Evolutionary conservation across 2,113 vertebrate genomes (phyloP), one percentile per base, ranked within the genome.

Genomic region (Pedionomus torquatus): DNA sequence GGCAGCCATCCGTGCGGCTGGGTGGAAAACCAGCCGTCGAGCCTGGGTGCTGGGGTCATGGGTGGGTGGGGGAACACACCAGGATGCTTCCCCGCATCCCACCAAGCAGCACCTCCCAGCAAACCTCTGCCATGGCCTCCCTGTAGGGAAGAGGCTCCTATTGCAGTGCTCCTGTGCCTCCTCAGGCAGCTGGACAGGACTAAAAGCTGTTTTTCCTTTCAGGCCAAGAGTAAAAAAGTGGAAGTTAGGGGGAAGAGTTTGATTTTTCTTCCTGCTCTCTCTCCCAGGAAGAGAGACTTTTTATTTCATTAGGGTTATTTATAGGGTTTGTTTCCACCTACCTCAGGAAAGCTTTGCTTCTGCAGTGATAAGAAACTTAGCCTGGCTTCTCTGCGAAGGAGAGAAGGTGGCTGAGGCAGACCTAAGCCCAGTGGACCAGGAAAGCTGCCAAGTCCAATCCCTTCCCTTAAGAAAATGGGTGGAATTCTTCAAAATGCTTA

Each of bases 131-230:
- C 33, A 12, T 13, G 23, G n/a, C 72, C 51, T 89, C 33, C 49
- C 61, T 65, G 54, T 30, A 57, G n/a, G 11, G 87, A 95, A 75
- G 24, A 64, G 28, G 35, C n/a, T 49, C 31, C 28, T 19, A 54
- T 41, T 8, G 9, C 58, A 30, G 37, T 5, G 0, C 16, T 5
- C 1, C 0, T 3, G 26, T 48, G 26, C 37, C 51, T 37, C 1
- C 0, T 43, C 46, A 85, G 30, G 25, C 7, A 16, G 49, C 69
- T 11, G 51, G 39, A 30, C 39, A 35, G 31, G 64, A 19, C 46
- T 51, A 10, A n/a, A 12, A 43, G 9, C 20, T 75, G 5, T 1
- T 48, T 89, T 71, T 48, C 25, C 9, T 64, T 15, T 10, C 20
- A 44, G 17, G 13, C 3, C 51, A 41, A 76, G 20, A 28, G 7